Evolutionary conservation across 2,888 invertebrate species (phyloP).

Genomic region (Xestia c-nigrum): DNA sequence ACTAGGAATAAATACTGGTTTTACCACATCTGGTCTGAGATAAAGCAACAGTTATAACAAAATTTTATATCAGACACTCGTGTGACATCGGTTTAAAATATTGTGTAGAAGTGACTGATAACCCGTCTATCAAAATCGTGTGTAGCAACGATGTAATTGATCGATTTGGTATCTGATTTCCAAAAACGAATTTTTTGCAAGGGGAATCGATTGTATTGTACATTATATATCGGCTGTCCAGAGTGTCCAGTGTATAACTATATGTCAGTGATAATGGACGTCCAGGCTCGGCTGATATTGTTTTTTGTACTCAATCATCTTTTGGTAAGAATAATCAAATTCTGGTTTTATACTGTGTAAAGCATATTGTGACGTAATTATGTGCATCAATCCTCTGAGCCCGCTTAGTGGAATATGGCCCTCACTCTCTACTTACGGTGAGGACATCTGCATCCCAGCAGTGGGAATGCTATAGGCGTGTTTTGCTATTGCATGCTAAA

Average conservation of each 20-base stretch:
- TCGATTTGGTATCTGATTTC: slow-evolving; percentile 37
- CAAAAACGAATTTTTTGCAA: slow-evolving; percentile 15
- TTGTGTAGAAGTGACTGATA: slow-evolving; percentile 5
- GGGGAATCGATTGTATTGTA: slow-evolving; percentile 16
- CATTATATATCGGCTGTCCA: background rate
- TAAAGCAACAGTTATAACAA: too few relatives aligned
- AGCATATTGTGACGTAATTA: background rate
- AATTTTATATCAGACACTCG: too few relatives aligned
- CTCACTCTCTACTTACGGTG: background rate
- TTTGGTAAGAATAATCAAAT: slow-evolving; percentile 71
- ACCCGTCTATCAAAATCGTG: slow-evolving; percentile 8
- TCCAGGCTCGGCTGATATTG: slow-evolving; percentile 62
- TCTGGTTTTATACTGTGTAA: slow-evolving; percentile 43
- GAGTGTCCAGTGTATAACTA: slow-evolving; percentile 64
- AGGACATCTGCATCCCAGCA: background rate
- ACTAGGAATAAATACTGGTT: too few relatives aligned
- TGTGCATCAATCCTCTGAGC: background rate
- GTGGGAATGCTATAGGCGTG: too few relatives aligned
- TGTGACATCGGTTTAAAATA: slow-evolving; percentile 13
- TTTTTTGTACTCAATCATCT: slow-evolving; percentile 70
- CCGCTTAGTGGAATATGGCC: background rate
- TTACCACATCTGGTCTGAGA: too few relatives aligned
- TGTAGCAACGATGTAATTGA: slow-evolving; percentile 9
- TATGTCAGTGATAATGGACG: slow-evolving; percentile 72
- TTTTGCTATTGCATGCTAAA: background rate